A percentile compares a stretch with the other conserved stretches of the same genome.
These are phyloP conservation scores for Aphelinus certus DNA, from an alignment of 1,140 invertebrate species.

Conservation along the genomic window DNA sequence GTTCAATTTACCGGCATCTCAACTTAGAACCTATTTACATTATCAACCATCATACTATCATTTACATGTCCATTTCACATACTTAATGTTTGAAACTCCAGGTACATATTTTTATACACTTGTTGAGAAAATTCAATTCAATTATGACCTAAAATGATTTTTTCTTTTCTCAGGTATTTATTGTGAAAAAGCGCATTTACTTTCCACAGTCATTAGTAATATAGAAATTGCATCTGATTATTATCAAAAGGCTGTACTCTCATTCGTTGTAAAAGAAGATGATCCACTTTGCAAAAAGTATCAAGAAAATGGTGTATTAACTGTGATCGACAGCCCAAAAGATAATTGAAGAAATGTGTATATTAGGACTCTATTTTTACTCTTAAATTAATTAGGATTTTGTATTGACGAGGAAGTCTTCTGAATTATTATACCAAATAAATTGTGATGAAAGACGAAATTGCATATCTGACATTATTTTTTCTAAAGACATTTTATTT, in stretches of 20 bases:
- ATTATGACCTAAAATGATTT: conserved; percentile 18
- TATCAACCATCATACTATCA: conserved; percentile 98
- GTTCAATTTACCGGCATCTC: conserved; percentile 76
- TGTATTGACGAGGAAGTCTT: conserved; percentile 35
- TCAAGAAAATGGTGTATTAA: conserved; percentile 50
- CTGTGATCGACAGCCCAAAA: conserved; percentile 31
- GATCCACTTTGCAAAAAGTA: conserved; percentile 59
- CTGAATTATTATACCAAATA: conserved; percentile 41
- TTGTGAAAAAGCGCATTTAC: conserved; percentile 85
- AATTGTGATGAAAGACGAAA: conserved; percentile 37
- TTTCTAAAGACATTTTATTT: conserved; percentile 38
- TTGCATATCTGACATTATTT: conserved; percentile 21
- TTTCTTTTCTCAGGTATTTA: conserved; percentile 68
- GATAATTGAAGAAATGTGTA: conserved; percentile 37
- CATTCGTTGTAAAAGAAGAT: conserved; percentile 75
- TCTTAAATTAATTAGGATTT: conserved; percentile 39
- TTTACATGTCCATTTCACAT: conserved; percentile 94
- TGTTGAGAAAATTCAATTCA: neutral
- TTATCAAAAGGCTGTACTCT: conserved; percentile 83
- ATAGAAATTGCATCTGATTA: conserved; percentile 84
- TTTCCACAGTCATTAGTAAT: conserved; percentile 91
- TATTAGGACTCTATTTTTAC: conserved; percentile 37
- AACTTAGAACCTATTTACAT: conserved; percentile 89
- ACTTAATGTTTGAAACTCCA: conserved; percentile 82
- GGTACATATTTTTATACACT: conserved; percentile 62